Evolutionary conservation across 2,797 vertebrate genomes (phyloP).

Genomic region (Paratrypauchen microcephalus): DNA sequence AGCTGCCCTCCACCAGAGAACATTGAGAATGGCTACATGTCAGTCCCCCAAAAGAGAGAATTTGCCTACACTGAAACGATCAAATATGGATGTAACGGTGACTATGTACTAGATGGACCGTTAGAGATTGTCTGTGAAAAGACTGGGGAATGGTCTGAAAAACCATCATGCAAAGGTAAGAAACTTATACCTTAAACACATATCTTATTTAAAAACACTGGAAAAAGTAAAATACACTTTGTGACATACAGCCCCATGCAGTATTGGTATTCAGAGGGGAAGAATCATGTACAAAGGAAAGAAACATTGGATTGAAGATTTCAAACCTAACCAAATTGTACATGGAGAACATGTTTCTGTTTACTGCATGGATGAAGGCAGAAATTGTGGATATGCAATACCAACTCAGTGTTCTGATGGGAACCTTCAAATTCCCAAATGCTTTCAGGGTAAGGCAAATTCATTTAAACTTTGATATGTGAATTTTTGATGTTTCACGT

Average conservation of each 20-base stretch:
- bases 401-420: conserved; percentile 78
- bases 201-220: no score
- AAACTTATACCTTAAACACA: no score
- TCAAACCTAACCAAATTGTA: conserved; percentile 69
- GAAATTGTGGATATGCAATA: conserved; percentile 79
- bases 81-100: conserved; percentile 77
- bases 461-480: conserved; percentile 5
- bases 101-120: conserved; percentile 75
- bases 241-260: conserved; percentile 80
- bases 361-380: conserved; percentile 81
- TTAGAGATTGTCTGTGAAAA: conserved; percentile 72
- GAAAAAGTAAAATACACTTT: neutral
- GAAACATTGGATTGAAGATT: conserved; percentile 74
- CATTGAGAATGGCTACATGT: conserved; percentile 82
- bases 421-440: conserved; percentile 77
- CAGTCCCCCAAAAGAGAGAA: conserved; percentile 47
- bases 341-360: conserved; percentile 81
- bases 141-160: conserved; percentile 81
- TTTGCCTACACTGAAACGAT: conserved; percentile 77
- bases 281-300: conserved; percentile 77
- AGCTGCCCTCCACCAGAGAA: conserved; percentile 79
- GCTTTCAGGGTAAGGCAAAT: conserved; percentile 79
- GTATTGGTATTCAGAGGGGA: conserved; percentile 69
- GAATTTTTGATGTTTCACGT: neutral
- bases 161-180: conserved; percentile 84